These are phyloP conservation scores for Artibeus lituratus DNA, from an alignment of 2,797 vertebrate genomes.

Conservation along the genomic window DNA sequence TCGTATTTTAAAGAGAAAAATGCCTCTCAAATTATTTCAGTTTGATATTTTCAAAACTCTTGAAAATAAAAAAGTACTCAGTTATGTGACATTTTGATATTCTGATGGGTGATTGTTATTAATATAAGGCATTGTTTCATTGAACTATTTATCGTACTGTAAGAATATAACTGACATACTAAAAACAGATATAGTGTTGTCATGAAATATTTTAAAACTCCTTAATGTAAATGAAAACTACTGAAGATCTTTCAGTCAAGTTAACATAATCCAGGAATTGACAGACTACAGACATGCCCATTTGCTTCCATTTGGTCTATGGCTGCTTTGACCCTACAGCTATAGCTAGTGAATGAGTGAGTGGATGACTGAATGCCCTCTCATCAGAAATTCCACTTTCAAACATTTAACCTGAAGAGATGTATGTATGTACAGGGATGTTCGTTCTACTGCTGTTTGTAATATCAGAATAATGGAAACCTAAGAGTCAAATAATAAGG, in stretches of 20 bases:
- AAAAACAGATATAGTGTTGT: neutral
- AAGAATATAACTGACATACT: constrained; percentile 43
- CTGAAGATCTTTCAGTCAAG: neutral
- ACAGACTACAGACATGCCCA: neutral
- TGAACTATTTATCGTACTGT: neutral
- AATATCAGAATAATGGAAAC: neutral
- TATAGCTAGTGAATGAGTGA: neutral
- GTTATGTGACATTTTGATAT: constrained; percentile 32
- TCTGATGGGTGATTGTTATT: constrained; percentile 17
- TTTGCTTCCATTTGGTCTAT: neutral
- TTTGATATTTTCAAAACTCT: constrained; percentile 53
- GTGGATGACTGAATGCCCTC: neutral
- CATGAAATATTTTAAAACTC: neutral
- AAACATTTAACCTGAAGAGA: neutral
- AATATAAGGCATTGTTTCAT: constrained; percentile 23
- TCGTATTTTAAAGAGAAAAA: constrained; percentile 65
- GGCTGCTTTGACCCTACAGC: neutral
- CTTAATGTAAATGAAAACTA: constrained; percentile 38
- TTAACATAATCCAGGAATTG: neutral
- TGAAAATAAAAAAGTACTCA: neutral
- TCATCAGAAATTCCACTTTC: neutral
- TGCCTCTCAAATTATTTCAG: constrained; percentile 62
- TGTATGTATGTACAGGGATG: neutral
- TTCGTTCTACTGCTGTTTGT: neutral
- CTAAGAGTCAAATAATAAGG: neutral